Conservation (phyloP, 2,797 vertebrate genomes). For the Masticophis lateralis region DNA sequence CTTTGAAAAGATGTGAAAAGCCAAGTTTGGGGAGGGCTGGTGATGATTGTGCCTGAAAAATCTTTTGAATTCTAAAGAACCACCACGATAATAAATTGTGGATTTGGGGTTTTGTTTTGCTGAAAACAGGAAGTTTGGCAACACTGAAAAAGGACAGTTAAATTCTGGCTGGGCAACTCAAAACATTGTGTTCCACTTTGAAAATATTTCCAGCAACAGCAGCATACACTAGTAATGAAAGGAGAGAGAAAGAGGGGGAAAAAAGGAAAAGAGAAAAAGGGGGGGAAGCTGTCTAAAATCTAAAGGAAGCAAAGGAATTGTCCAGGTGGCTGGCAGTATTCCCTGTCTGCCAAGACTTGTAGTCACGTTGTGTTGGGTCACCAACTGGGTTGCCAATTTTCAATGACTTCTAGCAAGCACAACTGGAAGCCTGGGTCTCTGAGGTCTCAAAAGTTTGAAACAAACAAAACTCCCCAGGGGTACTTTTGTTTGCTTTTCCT, state of each 20-base stretch:
- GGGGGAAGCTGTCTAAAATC: conserved; percentile 65
- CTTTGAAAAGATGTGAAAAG: conserved; percentile 62
- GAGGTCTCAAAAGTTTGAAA: conserved; percentile 64
- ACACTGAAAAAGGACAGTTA: conserved; percentile 72
- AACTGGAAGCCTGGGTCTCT: conserved; percentile 62
- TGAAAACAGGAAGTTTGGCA: conserved; percentile 83
- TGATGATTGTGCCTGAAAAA: conserved; percentile 61
- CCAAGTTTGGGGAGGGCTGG: conserved; percentile 42
- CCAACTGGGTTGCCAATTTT: conserved; percentile 72
- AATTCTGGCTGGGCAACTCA: conserved; percentile 71
- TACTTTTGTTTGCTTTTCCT: conserved; percentile 32
- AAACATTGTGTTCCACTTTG: conserved; percentile 71
- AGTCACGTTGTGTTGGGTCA: conserved; percentile 62
- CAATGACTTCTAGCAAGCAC: conserved; percentile 69
- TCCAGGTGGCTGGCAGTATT: conserved; percentile 71
- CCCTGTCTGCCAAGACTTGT: conserved; percentile 67
- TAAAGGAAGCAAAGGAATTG: conserved; percentile 69
- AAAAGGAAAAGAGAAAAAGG: no score
- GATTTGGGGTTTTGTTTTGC: conserved; percentile 61
- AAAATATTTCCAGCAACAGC: conserved; percentile 68
- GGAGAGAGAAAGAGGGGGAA: background rate
- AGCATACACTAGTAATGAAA: conserved; percentile 12
- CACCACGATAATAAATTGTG: conserved; percentile 84
- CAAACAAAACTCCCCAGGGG: conserved; percentile 39
- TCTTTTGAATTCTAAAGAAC: conserved; percentile 72